Evolutionary conservation across 2,888 invertebrate species (phyloP).

Genomic region (Amphipoea lucens): DNA sequence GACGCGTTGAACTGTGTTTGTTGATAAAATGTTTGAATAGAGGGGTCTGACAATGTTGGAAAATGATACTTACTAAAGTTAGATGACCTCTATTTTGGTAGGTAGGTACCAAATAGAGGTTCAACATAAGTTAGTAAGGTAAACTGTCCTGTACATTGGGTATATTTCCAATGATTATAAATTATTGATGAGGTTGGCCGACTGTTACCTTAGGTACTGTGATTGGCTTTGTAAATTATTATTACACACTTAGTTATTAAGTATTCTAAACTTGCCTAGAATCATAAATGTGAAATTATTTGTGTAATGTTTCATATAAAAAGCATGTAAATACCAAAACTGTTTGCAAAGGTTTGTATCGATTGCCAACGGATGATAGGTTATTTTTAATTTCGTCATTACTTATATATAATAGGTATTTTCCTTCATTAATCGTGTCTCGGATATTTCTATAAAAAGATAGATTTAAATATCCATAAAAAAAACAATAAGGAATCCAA

Average conservation of each 20-base stretch:
- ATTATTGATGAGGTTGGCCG: not conserved
- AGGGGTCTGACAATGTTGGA: conserved; percentile 10
- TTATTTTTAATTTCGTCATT: too few relatives aligned
- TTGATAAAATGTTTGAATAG: not conserved
- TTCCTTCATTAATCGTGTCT: not conserved
- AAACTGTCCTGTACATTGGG: not conserved
- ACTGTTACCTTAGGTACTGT: not conserved
- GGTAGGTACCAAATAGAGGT: not conserved
- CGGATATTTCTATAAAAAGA: too few relatives aligned
- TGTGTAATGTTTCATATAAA: not conserved
- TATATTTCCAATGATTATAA: not conserved
- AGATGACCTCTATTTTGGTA: conserved; percentile 6
- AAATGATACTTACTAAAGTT: not conserved
- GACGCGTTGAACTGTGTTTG: conserved; percentile 23
- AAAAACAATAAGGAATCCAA: not conserved
- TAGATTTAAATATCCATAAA: conserved; percentile 5
- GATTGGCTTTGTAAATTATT: too few relatives aligned
- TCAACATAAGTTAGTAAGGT: not conserved
- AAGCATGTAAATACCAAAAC: not conserved
- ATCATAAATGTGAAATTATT: not conserved
- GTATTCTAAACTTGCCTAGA: not conserved
- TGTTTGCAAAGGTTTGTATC: not conserved
- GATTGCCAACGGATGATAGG: not conserved
- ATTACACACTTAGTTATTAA: not conserved
- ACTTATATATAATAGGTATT: not conserved